phyloP scores from a whole-genome alignment of 2,113 vertebrate genomes.

The Megalops atlanticus region DNA sequence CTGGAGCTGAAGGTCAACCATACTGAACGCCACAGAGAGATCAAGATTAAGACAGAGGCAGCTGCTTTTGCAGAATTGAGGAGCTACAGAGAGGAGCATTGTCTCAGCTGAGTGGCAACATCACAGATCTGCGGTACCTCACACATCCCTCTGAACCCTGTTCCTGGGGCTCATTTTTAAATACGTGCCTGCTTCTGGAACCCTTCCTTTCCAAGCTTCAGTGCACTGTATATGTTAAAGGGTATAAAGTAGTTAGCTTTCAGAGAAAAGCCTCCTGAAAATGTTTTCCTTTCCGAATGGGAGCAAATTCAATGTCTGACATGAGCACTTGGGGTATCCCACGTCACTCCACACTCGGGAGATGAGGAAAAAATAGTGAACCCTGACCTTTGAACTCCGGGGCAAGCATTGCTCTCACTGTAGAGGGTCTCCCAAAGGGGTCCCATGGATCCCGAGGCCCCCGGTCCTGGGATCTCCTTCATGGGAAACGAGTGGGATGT shows the following conservation, averaged over 20 bases:
- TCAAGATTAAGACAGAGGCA: not conserved
- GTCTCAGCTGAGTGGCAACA: not conserved
- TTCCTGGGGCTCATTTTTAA: no score
- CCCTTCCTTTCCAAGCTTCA: not conserved
- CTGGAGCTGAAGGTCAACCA: not conserved
- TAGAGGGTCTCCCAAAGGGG: slow-evolving; percentile 28
- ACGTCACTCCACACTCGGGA: not conserved
- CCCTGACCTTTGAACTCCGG: not conserved
- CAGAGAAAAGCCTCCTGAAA: no score
- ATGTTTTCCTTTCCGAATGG: no score
- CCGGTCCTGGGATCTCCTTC: not conserved
- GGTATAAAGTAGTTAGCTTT: no score
- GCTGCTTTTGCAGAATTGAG: not conserved
- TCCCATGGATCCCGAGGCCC: slow-evolving; percentile 24
- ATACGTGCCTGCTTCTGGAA: no score
- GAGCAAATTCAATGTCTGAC: not conserved
- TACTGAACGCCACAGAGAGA: not conserved
- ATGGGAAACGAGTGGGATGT: slow-evolving; percentile 37
- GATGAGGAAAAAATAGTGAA: not conserved
- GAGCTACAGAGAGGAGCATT: not conserved
- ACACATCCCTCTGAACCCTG: no score
- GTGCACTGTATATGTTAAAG: no score
- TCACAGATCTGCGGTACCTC: no score
- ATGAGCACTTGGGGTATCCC: not conserved
- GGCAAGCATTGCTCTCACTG: slow-evolving; percentile 1